Percentiles rank a stretch among this genome's conserved stretches.
Evolutionary conservation across 1,140 invertebrate species (phyloP).

Genomic region (Planococcus citri): DNA sequence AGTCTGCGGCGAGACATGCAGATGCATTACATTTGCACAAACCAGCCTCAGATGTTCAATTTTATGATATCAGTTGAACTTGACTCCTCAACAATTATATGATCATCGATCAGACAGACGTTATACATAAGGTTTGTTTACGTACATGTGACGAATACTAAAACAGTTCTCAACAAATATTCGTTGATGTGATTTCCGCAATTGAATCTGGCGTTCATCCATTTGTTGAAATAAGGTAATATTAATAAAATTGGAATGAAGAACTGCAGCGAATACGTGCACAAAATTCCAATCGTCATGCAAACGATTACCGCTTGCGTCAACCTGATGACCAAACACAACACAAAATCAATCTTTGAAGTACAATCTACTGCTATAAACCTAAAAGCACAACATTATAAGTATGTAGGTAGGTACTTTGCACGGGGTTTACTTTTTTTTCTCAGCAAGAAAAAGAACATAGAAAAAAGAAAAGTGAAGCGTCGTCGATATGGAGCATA

Average conservation of each 20-base stretch:
- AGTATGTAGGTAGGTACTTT: constrained; percentile 23
- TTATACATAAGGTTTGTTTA: not conserved
- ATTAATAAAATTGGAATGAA: constrained; percentile 92
- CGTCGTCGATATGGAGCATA: too few species aligned
- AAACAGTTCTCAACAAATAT: constrained; percentile 15
- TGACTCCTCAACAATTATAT: too few species aligned
- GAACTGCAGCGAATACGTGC: constrained; percentile 87
- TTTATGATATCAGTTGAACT: too few species aligned
- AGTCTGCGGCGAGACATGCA: too few species aligned
- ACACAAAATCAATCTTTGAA: constrained; percentile 36
- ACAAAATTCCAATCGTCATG: constrained; percentile 83
- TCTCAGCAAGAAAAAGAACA: too few species aligned
- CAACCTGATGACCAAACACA: constrained; percentile 34
- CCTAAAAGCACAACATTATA: too few species aligned
- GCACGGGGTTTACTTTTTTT: too few species aligned
- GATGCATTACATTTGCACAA: too few species aligned
- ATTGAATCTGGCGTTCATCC: not conserved
- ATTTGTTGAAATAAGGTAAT: constrained; percentile 24
- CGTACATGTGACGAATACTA: constrained; percentile 25
- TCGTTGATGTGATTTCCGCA: constrained; percentile 6
- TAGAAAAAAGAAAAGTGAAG: too few species aligned
- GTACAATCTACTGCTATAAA: too few species aligned
- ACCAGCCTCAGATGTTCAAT: too few species aligned
- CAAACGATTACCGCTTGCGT: constrained; percentile 75
- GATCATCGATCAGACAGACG: too few species aligned